phyloP scores from a whole-genome alignment of 1,140 invertebrate genomes.

The Drosophila baimaii region DNA sequence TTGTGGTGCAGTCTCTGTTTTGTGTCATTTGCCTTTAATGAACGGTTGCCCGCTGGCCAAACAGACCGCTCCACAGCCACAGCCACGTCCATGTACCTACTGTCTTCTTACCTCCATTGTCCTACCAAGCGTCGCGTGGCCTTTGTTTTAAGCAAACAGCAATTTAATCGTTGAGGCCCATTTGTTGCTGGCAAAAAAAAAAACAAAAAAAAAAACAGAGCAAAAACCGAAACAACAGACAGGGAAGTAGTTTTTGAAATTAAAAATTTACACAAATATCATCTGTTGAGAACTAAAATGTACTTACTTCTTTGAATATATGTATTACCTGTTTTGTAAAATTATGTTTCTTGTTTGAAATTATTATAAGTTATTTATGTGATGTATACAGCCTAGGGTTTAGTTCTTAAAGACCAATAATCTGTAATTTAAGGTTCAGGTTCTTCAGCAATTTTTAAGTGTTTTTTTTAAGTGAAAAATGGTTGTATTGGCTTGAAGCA shows the following conservation, averaged over 20 bases:
- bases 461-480: not conserved
- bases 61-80: not conserved
- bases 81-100: not conserved
- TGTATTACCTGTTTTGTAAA: too few relatives aligned
- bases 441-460: too few relatives aligned
- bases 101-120: slow-evolving; percentile 48
- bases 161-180: slow-evolving; percentile 65
- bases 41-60: slow-evolving; percentile 64
- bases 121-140: slow-evolving; percentile 60
- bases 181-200: slow-evolving; percentile 62
- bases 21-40: slow-evolving; percentile 80
- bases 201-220: slow-evolving; percentile 26
- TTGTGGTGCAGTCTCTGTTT: slow-evolving; percentile 41
- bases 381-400: too few relatives aligned
- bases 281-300: not conserved
- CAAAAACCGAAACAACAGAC: not conserved
- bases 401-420: too few relatives aligned
- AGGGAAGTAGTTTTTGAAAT: not conserved
- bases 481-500: not conserved
- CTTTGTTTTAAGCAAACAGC: slow-evolving; percentile 74
- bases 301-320: too few relatives aligned
- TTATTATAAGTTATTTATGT: not conserved
- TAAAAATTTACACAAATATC: too few relatives aligned
- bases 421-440: too few relatives aligned
- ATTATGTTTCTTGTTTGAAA: not conserved